These are phyloP conservation scores for Galerucella pusilla DNA, from an alignment of 2,888 invertebrate species.

Conservation along the genomic window DNA sequence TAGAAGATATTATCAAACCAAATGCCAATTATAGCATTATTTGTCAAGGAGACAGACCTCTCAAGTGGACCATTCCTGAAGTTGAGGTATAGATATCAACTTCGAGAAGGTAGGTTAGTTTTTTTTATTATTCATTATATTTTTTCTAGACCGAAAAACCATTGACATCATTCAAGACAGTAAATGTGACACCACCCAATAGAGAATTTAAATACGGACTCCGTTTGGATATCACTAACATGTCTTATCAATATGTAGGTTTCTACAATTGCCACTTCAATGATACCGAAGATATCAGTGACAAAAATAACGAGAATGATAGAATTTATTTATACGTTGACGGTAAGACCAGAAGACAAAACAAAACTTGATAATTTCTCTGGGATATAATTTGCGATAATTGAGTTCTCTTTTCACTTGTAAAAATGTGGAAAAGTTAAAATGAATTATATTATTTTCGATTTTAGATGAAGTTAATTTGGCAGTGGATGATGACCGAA, in stretches of 20 bases:
- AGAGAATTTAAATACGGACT: constrained; percentile 62
- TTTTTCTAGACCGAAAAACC: constrained; percentile 29
- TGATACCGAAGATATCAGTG: constrained; percentile 59
- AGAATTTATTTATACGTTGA: constrained; percentile 70
- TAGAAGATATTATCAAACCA: constrained; percentile 45
- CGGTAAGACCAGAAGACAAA: constrained; percentile 59
- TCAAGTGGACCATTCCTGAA: constrained; percentile 62
- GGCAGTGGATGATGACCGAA: constrained; percentile 60
- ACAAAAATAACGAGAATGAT: constrained; percentile 56
- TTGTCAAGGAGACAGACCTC: constrained; percentile 64
- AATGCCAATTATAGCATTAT: constrained; percentile 61
- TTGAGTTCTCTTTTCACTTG: no score
- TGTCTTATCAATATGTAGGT: constrained; percentile 61
- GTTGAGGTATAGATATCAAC: constrained; percentile 37
- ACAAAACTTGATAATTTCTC: not conserved
- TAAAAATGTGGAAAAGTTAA: no score
- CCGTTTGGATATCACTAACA: constrained; percentile 62
- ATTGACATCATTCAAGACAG: constrained; percentile 38
- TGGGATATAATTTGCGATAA: no score
- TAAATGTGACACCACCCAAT: constrained; percentile 51
- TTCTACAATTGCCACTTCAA: constrained; percentile 63
- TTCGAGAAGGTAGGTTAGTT: no score
- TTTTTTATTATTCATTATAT: not conserved
- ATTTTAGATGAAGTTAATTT: constrained; percentile 65
- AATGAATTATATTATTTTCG: no score